These are phyloP conservation scores for Rugalucina vietnamica DNA, from an alignment of 2,888 invertebrate genomes.

Conservation along the genomic window DNA sequence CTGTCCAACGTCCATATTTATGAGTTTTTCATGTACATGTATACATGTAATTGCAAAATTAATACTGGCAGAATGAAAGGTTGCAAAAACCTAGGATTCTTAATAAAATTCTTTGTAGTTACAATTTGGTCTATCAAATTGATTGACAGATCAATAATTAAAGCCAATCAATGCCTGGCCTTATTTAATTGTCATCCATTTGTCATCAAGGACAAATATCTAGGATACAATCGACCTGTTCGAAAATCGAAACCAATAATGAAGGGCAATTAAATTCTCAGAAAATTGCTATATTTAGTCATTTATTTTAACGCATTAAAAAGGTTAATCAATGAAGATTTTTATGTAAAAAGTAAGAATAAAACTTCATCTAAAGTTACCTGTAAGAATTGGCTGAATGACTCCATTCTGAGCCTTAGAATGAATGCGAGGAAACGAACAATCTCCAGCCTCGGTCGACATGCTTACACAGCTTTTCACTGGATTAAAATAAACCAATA, in stretches of 20 bases:
- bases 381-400: slow-evolving; percentile 95
- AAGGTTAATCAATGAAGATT: no score
- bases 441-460: slow-evolving; percentile 41
- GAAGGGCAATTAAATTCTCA: background rate
- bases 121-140: background rate
- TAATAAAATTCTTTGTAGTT: no score
- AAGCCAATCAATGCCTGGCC: background rate
- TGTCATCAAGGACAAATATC: slow-evolving; percentile 18
- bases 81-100: no score
- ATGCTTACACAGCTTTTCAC: slow-evolving; percentile 25
- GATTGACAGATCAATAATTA: background rate
- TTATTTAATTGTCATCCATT: background rate
- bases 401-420: slow-evolving; percentile 87
- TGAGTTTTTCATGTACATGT: no score
- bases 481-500: background rate
- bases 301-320: background rate
- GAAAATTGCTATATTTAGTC: background rate
- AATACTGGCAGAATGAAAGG: no score
- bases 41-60: no score
- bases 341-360: no score
- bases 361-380: no score
- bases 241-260: slow-evolving; percentile 58
- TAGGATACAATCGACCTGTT: slow-evolving; percentile 17
- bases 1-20: no score
- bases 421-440: slow-evolving; percentile 57